Base-by-base conservation (phyloP, 2,113 vertebrate genomes). In the Gobio gobio region DNA sequence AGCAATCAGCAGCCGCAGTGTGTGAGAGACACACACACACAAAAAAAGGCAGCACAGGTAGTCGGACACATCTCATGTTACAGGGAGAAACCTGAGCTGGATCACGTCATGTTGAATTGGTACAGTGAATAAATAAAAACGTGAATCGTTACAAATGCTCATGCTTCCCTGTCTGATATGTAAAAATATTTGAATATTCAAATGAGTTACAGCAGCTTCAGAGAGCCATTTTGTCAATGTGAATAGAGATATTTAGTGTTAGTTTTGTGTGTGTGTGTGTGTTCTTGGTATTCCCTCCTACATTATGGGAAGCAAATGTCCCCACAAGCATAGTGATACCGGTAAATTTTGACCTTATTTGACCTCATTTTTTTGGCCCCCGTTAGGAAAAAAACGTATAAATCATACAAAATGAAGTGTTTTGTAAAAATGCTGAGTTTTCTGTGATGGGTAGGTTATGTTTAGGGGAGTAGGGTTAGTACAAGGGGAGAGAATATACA, bases 1-100 rank as follows among this genome's bases (percentile, higher is more conserved):
- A 85, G 45, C 86, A 88, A 86, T 89, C 89, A 88, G 87, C 87
- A 90, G 91, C 88, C 90, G 88, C 92, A 93, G 90, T 92, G 90
- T 92, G 88, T 91, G 82, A 61, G 49, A 84, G 24, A 77, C n/a
- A n/a, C n/a, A n/a, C n/a, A n/a, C n/a, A n/a, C n/a, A 54, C 18
- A 45, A 70, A 58, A 40, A 40, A 26, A 61, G 43, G 66, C 36
- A 45, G 61, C 49, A 24, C 24, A 72, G 54, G 76, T 77, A 58
- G 73, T 83, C 61, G 33, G 22, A 81, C 51, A 85, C n/a, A 54
- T 79, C 63, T 43, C 29, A 8, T 20, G 43, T 81, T 81, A 12
- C 24, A 66, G 43, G 64, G n/a, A 49, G n/a, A 81, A 51, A 81
- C 10, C 26, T 1, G 14, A 14, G n/a, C 40, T 5, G 56, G n/a